Base-by-base conservation (phyloP, 2,797 vertebrate genomes). In the Numenius phaeopus region DNA sequence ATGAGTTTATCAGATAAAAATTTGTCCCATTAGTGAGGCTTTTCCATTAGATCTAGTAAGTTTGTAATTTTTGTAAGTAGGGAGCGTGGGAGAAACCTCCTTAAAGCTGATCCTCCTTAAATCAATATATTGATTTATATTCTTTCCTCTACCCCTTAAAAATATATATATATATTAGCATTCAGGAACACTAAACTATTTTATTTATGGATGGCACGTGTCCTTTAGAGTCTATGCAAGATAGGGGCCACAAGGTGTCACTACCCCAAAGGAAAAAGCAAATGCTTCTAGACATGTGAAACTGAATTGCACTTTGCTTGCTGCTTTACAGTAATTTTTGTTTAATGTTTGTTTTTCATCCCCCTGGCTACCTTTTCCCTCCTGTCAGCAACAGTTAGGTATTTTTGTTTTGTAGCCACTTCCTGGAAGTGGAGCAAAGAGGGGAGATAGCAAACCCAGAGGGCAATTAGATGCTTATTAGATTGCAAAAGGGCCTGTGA, bases 171-270 rank as follows among this genome's bases (percentile, higher is more conserved):
- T 13, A 9, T 8, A 2, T 1, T 5, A 7, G 24, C n/a, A 3
- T 22, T 11, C 17, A n/a, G 73, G n/a, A 70, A 11, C 47, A 18
- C 11, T 18, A 26, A 24, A 19, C 21, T 2, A 0, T 34, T 29
- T 37, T 4, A 3, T 26, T 21, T 9, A 1, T 27, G 55, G 22
- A 2, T 34, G 71, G 29, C 24, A 19, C 4, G 0, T 26, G 46
- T 67, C 32, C 76, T 40, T 26, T 4, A 46, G 83, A 50, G 47
- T 29, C 71, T 5, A 5, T 21, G 29, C 29, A 32, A 9, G 54
- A 9, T 4, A 29, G 24, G 52, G 30, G 23, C 95, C 97, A 95
- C 90, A 13, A 83, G 96, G 76, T 95, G 97, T 94, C 97, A 70
- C 83, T 84, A 24, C 34, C 83, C 59, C 55, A 19, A 18, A 37